Evolutionary conservation across 2,797 vertebrate genomes (phyloP).

Genomic region (Melopsittacus undulatus): DNA sequence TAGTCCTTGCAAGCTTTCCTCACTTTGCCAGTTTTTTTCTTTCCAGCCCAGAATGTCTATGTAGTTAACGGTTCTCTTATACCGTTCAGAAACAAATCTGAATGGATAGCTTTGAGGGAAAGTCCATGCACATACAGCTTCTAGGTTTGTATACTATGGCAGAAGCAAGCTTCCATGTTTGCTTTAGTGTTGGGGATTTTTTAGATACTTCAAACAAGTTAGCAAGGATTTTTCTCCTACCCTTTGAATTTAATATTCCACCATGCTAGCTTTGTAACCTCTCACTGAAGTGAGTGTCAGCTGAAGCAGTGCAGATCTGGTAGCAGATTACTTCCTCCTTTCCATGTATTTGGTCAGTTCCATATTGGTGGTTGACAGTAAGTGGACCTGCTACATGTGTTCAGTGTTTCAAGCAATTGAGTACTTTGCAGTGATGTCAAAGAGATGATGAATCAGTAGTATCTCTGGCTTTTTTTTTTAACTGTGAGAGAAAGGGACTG

Average conservation of each 20-base stretch:
- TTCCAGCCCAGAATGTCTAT: neutral
- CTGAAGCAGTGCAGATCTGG: neutral
- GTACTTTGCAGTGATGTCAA: neutral
- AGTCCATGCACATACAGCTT: neutral
- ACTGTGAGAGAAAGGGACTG: neutral
- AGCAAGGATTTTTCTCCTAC: neutral
- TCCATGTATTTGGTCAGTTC: neutral
- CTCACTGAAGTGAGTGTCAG: neutral
- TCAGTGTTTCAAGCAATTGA: neutral
- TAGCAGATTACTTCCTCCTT: neutral
- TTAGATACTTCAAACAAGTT: neutral
- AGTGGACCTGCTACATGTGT: neutral
- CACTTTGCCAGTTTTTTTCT: fast-evolving
- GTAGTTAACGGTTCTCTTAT: neutral
- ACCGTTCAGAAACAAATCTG: neutral
- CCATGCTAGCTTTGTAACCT: neutral
- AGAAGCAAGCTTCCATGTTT: neutral
- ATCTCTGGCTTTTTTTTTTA: neutral
- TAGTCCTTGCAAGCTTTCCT: neutral
- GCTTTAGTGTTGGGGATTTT: neutral
- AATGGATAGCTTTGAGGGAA: neutral
- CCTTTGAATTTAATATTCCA: neutral
- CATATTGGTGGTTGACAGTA: neutral
- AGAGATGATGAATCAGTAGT: neutral
- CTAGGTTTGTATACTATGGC: neutral